A percentile compares a stretch with the other conserved stretches of the same genome.
These are phyloP conservation scores for Trochalopteron elliotii DNA, from an alignment of 2,113 vertebrate species.

Conservation along the genomic window DNA sequence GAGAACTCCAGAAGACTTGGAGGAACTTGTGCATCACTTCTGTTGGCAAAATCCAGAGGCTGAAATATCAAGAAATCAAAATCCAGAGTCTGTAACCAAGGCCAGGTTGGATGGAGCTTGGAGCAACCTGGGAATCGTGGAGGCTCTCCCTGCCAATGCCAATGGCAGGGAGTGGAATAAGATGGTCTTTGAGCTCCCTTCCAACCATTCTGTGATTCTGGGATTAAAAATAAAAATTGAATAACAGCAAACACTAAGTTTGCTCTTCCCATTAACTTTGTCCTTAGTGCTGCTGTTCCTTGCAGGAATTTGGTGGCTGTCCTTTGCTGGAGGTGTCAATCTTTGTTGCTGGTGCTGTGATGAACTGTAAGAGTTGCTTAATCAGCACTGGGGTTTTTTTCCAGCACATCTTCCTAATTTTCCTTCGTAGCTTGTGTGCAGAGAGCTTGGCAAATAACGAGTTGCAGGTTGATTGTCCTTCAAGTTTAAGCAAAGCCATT, in stretches of 20 bases:
- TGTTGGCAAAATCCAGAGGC: neutral
- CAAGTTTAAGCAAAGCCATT: neutral
- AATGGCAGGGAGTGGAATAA: neutral
- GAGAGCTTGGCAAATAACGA: neutral
- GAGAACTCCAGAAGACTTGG: neutral
- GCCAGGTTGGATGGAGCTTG: neutral
- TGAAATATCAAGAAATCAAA: too few relatives aligned
- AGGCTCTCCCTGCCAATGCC: neutral
- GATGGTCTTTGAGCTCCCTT: neutral
- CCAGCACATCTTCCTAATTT: neutral
- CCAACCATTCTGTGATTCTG: neutral
- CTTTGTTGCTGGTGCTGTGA: neutral
- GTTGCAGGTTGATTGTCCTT: neutral
- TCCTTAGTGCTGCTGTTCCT: neutral
- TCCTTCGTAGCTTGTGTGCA: neutral
- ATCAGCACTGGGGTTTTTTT: neutral
- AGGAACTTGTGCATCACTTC: fast-evolving
- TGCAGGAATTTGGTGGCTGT: neutral
- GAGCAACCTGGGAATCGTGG: neutral
- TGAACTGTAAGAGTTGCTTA: neutral
- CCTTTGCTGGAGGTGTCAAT: neutral
- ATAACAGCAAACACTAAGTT: fast-evolving
- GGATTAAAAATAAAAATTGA: neutral
- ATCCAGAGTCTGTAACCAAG: neutral
- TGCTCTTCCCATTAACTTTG: neutral